Conservation (phyloP, 1,140 invertebrate genomes). For the Orussus abietinus region DNA sequence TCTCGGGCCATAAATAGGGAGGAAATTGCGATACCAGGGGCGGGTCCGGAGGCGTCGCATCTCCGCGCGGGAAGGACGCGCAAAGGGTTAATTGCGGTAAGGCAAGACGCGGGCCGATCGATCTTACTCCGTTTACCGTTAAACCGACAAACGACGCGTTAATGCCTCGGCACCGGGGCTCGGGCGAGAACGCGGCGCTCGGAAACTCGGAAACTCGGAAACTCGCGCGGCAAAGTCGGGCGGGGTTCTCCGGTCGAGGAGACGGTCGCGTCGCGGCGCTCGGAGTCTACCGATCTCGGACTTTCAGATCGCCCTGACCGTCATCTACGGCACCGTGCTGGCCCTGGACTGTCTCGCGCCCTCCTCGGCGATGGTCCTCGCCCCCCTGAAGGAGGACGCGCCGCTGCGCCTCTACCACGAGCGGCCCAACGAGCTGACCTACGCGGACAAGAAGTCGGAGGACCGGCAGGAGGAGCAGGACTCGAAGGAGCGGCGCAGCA, state of each 20-base stretch:
- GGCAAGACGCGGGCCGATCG: slow-evolving; percentile 22
- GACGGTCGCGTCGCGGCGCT: too few species aligned
- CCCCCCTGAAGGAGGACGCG: slow-evolving; percentile 24
- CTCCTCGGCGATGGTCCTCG: slow-evolving; percentile 24
- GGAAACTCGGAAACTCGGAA: too few species aligned
- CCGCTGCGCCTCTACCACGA: slow-evolving; percentile 17
- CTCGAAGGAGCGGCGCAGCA: slow-evolving; percentile 42
- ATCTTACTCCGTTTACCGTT: slow-evolving; percentile 27
- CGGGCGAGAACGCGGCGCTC: too few species aligned
- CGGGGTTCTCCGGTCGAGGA: too few species aligned
- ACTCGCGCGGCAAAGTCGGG: too few species aligned
- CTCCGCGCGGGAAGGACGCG: slow-evolving; percentile 16
- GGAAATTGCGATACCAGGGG: background rate
- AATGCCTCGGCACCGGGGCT: too few species aligned
- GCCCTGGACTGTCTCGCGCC: slow-evolving; percentile 26
- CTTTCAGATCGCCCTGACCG: slow-evolving; percentile 28
- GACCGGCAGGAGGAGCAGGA: slow-evolving; percentile 26
- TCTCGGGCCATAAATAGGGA: too few species aligned
- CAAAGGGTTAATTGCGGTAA: slow-evolving; percentile 28
- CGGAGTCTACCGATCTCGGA: too few species aligned
- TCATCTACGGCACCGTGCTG: slow-evolving; percentile 30
- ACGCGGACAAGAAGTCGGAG: slow-evolving; percentile 29
- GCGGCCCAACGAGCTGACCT: slow-evolving; percentile 33
- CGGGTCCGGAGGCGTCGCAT: slow-evolving; percentile 12
- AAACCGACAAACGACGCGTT: too few species aligned